Conservation (phyloP, 64 coral and sea anemone species). For the Porites lutea region DNA sequence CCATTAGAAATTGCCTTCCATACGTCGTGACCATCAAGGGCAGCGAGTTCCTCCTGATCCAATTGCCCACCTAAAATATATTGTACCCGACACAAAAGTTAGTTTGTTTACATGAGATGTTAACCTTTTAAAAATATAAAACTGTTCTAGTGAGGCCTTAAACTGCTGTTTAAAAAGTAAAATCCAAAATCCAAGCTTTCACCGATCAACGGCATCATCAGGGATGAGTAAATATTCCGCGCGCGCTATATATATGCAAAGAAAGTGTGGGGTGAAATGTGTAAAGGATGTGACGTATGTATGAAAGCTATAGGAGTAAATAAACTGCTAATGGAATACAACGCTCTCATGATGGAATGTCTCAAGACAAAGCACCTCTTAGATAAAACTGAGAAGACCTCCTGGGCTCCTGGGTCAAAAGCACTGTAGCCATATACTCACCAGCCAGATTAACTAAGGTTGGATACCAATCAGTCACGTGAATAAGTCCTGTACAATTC, state of each 20-base stretch:
- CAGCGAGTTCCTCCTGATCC: background rate
- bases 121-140: too few species aligned
- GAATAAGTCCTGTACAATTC: conserved; percentile 67
- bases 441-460: conserved; percentile 75
- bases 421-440: background rate
- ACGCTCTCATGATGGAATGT: too few species aligned
- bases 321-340: too few species aligned
- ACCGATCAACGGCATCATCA: conserved; percentile 42
- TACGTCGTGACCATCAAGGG: conserved; percentile 76
- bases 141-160: background rate
- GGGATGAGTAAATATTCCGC: background rate
- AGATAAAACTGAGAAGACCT: too few species aligned
- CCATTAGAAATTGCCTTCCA: conserved; percentile 83
- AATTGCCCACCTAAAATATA: conserved; percentile 39
- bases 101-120: too few species aligned
- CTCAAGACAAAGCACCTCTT: too few species aligned
- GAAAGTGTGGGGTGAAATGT: too few species aligned
- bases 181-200: conserved; percentile 41
- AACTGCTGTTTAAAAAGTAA: too few species aligned
- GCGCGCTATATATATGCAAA: too few species aligned
- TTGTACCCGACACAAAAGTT: background rate
- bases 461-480: conserved; percentile 88
- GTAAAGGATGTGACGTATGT: too few species aligned
- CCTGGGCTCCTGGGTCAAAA: too few species aligned
- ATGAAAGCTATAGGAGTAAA: too few species aligned